A percentile compares a stretch with the other conserved stretches of the same genome.
Evolutionary conservation across 2,888 invertebrate species (phyloP).

Genomic region (Cerastis leucographa): DNA sequence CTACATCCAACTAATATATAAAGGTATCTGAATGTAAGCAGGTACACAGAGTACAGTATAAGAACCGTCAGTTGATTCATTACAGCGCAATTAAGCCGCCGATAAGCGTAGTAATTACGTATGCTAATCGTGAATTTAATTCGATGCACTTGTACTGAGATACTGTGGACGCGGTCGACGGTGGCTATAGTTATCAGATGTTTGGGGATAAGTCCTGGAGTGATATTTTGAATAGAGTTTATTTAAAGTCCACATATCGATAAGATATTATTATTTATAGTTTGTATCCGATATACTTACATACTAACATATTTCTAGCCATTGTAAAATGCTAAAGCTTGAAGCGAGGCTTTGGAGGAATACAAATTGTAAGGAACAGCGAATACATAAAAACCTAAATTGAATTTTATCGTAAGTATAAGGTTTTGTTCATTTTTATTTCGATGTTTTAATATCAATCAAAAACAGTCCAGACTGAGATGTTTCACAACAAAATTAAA

Average conservation of each 20-base stretch:
- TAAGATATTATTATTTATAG: too few relatives aligned
- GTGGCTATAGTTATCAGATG: conserved; percentile 20
- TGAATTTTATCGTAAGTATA: too few relatives aligned
- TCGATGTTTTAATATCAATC: too few relatives aligned
- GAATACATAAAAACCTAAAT: too few relatives aligned
- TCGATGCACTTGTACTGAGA: conserved; percentile 78
- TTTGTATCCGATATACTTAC: too few relatives aligned
- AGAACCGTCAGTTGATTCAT: conserved; percentile 81
- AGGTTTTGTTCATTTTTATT: background rate
- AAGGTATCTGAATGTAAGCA: conserved; percentile 26
- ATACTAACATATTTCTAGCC: too few relatives aligned
- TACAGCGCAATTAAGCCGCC: conserved; percentile 86
- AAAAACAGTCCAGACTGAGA: too few relatives aligned
- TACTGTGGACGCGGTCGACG: conserved; percentile 59
- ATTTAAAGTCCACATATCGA: too few relatives aligned
- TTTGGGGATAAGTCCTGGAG: conserved; percentile 9
- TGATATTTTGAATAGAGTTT: background rate
- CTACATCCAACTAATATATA: background rate
- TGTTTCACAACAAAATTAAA: too few relatives aligned
- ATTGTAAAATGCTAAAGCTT: too few relatives aligned
- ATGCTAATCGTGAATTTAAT: conserved; percentile 88
- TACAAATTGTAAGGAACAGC: too few relatives aligned
- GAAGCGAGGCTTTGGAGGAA: too few relatives aligned
- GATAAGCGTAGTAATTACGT: conserved; percentile 89
- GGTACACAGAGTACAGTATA: conserved; percentile 37